Base-by-base conservation (phyloP, 1,140 invertebrate species). In the Antheraea pernyi region DNA sequence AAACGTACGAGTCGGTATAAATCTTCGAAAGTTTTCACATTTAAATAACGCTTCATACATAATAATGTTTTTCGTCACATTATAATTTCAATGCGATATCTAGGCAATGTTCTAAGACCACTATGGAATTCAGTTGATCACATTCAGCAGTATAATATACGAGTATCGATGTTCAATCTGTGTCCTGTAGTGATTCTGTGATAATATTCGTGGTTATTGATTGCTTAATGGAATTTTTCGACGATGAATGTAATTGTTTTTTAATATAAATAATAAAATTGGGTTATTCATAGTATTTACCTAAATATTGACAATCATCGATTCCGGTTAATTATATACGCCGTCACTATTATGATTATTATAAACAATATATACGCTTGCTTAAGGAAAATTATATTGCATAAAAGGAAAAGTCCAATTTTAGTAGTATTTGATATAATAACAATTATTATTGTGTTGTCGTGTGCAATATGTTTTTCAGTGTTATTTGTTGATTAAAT, bases 1-100 rank as follows among this genome's bases (percentile, higher is more conserved):
- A 30, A 30, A 30, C 22, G 22, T 30, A 4, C 22, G 19, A 10
- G 19, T 60, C 13, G 30, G 22, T 30, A 30, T 30, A 66, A 42
- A 53, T 22, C 59, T 22, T 42, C 11, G 7, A 64, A 69, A 78
- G 74, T 82, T 89, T 87, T 84, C 81, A 73, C 85, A 88, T 86
- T 89, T 75, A 82, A 73, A 87, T 83, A 71, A 63, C 63, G 30
- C 64, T 75, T 79, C 83, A 84, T 86, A 84, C 83, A 87, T 89
- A 86, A 72, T 81, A 68, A 82, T 83, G 73, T 46, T 70, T 72
- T 73, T 75, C 72, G 77, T 75, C 76, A 68, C 76, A 87, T 89
- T 88, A 83, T 79, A 89, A 89, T 86, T 85, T 84, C 80, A 86
- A 87, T 76, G 67, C 62, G 80, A 68, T 80, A 81, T 76, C 76